phyloP scores from a whole-genome alignment of 2,797 vertebrate genomes.

The Chaetodon trifasciatus region DNA sequence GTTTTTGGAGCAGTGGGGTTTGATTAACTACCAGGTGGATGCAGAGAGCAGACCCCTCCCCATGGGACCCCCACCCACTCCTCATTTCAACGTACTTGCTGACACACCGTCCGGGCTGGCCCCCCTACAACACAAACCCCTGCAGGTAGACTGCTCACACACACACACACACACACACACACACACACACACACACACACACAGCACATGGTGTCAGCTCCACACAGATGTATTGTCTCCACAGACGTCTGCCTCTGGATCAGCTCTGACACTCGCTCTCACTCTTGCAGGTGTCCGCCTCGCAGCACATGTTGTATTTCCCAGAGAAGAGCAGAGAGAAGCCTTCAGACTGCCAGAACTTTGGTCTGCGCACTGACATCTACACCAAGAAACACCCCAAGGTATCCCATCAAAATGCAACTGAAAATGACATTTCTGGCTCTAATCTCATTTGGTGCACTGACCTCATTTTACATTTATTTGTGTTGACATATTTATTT shows the following conservation, averaged over 20 bases:
- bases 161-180: conserved; percentile 3
- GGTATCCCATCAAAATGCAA: conserved; percentile 57
- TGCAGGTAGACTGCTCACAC: conserved; percentile 86
- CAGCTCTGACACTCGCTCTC: neutral
- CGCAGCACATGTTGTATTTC: conserved; percentile 97
- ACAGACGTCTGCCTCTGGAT: neutral
- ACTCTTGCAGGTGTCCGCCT: conserved; percentile 90
- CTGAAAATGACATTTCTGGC: neutral
- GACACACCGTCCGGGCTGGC: conserved; percentile 93
- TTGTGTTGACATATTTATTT: neutral
- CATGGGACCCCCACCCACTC: conserved; percentile 97
- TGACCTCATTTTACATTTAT: neutral
- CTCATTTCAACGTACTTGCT: conserved; percentile 95
- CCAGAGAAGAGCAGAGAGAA: conserved; percentile 95
- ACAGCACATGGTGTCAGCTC: neutral
- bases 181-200: no score
- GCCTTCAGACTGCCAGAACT: conserved; percentile 94
- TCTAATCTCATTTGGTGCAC: neutral
- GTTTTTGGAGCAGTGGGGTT: conserved; percentile 98
- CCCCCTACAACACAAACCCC: conserved; percentile 93
- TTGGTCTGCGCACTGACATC: conserved; percentile 94
- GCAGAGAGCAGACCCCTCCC: conserved; percentile 96
- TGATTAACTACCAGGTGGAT: conserved; percentile 98
- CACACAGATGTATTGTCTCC: neutral
- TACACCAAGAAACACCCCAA: conserved; percentile 96